phyloP scores from a whole-genome alignment of 53 echinoderm and acorn worm genomes.

The Holothuria leucospilota region DNA sequence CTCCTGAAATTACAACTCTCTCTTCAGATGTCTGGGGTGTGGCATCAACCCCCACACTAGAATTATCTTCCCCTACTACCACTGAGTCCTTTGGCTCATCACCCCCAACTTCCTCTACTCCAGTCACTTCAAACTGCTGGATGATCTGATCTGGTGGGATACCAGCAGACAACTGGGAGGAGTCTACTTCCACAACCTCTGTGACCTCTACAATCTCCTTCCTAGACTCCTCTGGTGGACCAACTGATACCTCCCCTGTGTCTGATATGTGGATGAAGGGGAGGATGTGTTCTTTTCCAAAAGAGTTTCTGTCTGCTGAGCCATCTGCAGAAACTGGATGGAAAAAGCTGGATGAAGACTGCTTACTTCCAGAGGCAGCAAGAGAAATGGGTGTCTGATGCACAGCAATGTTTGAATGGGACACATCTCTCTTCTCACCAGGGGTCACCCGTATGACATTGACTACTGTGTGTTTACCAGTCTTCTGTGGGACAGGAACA shows the following conservation, averaged over 20 bases:
- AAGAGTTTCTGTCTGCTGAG: neutral
- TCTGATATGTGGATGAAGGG: conserved; percentile 39
- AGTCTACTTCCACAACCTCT: neutral
- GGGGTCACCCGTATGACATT: conserved; percentile 42
- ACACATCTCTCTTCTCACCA: conserved; percentile 30
- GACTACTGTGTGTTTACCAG: conserved; percentile 15
- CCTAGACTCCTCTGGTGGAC: neutral
- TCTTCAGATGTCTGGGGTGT: too few relatives aligned
- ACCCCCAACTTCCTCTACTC: neutral
- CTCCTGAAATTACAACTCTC: too few relatives aligned
- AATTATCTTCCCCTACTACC: too few relatives aligned
- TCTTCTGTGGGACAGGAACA: neutral
- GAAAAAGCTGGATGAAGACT: neutral
- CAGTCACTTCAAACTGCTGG: conserved; percentile 31
- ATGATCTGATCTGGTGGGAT: conserved; percentile 10
- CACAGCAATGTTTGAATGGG: conserved; percentile 37
- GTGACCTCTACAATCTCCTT: conserved; percentile 39
- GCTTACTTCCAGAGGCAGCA: neutral
- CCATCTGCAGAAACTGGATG: neutral
- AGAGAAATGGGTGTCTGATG: conserved; percentile 6
- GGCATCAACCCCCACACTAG: too few relatives aligned
- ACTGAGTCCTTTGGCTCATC: too few relatives aligned
- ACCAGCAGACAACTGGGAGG: conserved; percentile 1
- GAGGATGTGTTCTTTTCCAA: neutral
- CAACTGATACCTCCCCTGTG: conserved; percentile 39